Evolutionary conservation across 1,140 invertebrate species (phyloP).

Genomic region (Musca domestica): DNA sequence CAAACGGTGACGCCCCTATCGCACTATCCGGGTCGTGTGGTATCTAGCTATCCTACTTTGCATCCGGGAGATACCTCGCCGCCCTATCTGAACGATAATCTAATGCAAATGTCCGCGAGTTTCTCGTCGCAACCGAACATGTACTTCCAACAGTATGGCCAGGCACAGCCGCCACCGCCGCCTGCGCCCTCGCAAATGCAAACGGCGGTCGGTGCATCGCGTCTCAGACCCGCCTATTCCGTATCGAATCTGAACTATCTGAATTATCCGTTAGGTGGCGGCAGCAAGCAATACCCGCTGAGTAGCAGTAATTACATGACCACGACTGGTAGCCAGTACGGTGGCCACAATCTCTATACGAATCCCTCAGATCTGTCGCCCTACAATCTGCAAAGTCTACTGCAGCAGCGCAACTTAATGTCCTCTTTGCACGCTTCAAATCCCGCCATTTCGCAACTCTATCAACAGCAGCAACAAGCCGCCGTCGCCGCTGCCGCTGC

Average conservation of each 20-base stretch:
- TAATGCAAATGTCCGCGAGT: slow-evolving; percentile 51
- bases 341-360: slow-evolving; percentile 24
- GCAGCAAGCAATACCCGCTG: slow-evolving; percentile 27
- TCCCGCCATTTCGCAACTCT: slow-evolving; percentile 52
- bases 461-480: slow-evolving; percentile 36
- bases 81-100: slow-evolving; percentile 51
- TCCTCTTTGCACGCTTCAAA: slow-evolving; percentile 51
- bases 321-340: not conserved
- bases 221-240: slow-evolving; percentile 47
- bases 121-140: slow-evolving; percentile 53
- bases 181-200: slow-evolving; percentile 29
- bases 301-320: not conserved
- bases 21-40: slow-evolving; percentile 37
- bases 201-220: slow-evolving; percentile 33
- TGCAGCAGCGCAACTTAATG: slow-evolving; percentile 48
- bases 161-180: slow-evolving; percentile 31
- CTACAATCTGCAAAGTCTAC: slow-evolving; percentile 26
- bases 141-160: slow-evolving; percentile 45
- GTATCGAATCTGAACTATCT: slow-evolving; percentile 44
- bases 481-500: slow-evolving; percentile 36
- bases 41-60: slow-evolving; percentile 50
- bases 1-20: slow-evolving; percentile 35
- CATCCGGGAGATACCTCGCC: slow-evolving; percentile 47
- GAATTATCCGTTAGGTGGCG: slow-evolving; percentile 34
- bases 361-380: slow-evolving; percentile 15